phyloP scores from a whole-genome alignment of 2,797 vertebrate genomes.

The Schizopygopsis malacanthus region DNA sequence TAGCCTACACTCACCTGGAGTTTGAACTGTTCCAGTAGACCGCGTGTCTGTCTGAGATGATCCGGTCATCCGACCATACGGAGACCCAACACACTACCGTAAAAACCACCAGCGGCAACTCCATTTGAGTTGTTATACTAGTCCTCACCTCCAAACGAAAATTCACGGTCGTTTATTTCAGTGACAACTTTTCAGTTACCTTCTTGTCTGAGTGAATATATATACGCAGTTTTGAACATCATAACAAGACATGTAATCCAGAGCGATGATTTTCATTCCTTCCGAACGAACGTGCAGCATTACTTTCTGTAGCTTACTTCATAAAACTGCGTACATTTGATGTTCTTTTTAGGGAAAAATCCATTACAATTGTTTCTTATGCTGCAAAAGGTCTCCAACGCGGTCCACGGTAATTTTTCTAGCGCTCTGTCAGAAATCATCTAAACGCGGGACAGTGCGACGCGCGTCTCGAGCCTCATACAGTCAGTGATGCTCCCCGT shows the following conservation, averaged over 20 bases:
- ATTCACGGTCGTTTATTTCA: slow-evolving; percentile 25
- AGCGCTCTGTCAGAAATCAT: slow-evolving; percentile 13
- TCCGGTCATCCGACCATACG: slow-evolving; percentile 92
- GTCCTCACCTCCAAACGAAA: slow-evolving; percentile 28
- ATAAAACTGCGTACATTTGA: background rate
- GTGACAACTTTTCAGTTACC: slow-evolving; percentile 30
- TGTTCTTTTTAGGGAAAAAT: slow-evolving; percentile 8
- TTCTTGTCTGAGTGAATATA: background rate
- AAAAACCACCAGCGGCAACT: slow-evolving; percentile 80
- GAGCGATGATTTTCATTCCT: slow-evolving; percentile 32
- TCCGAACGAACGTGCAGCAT: slow-evolving; percentile 5
- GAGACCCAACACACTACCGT: slow-evolving; percentile 84
- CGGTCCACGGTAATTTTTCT: slow-evolving; percentile 2
- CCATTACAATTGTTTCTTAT: slow-evolving; percentile 20
- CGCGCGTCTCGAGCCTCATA: slow-evolving; percentile 7
- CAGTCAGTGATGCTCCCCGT: slow-evolving; percentile 41
- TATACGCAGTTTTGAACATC: slow-evolving; percentile 14
- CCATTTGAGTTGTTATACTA: slow-evolving; percentile 66
- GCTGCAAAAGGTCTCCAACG: background rate
- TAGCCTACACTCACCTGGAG: slow-evolving; percentile 82
- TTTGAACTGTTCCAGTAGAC: slow-evolving; percentile 98
- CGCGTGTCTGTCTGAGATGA: slow-evolving; percentile 90
- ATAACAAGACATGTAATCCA: slow-evolving; percentile 32
- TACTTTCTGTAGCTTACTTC: slow-evolving; percentile 29
- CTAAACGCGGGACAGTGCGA: slow-evolving; percentile 30